phyloP scores from a whole-genome alignment of 2,888 invertebrate genomes.

The Mamestra brassicae region DNA sequence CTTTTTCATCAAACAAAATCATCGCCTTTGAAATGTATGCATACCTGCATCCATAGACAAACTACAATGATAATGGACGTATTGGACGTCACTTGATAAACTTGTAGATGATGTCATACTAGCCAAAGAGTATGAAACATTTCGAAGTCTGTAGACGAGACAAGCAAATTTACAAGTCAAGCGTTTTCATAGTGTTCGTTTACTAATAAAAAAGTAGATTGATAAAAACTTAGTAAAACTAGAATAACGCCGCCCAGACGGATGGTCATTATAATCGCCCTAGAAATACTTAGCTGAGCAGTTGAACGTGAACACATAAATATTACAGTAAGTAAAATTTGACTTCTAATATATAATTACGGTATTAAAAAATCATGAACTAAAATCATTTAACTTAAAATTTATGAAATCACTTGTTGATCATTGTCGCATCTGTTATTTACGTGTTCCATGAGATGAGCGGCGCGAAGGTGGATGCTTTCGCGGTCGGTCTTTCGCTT shows the following conservation, averaged over 20 bases:
- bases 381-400: not conserved
- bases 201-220: not conserved
- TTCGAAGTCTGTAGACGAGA: conserved; percentile 25
- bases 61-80: conserved; percentile 5
- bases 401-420: conserved; percentile 27
- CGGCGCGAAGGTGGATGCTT: conserved; percentile 83
- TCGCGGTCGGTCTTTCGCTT: conserved; percentile 86
- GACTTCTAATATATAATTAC: too few species aligned
- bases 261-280: not conserved
- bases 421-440: conserved; percentile 43
- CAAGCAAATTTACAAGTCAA: not conserved
- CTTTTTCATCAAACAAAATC: not conserved
- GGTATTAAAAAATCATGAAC: not conserved
- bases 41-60: conserved; percentile 55
- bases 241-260: not conserved
- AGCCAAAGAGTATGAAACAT: conserved; percentile 61
- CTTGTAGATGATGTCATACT: conserved; percentile 73
- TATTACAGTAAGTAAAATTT: conserved; percentile 3
- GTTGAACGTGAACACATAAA: not conserved
- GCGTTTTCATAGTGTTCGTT: not conserved
- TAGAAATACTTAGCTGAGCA: not conserved
- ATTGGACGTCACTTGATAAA: conserved; percentile 64
- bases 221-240: not conserved
- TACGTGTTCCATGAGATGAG: conserved; percentile 79
- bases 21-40: not conserved